A percentile compares a stretch with the other conserved stretches of the same genome.
phyloP scores from a whole-genome alignment of 2,888 invertebrate genomes.

The Liodrosophila aerea region DNA sequence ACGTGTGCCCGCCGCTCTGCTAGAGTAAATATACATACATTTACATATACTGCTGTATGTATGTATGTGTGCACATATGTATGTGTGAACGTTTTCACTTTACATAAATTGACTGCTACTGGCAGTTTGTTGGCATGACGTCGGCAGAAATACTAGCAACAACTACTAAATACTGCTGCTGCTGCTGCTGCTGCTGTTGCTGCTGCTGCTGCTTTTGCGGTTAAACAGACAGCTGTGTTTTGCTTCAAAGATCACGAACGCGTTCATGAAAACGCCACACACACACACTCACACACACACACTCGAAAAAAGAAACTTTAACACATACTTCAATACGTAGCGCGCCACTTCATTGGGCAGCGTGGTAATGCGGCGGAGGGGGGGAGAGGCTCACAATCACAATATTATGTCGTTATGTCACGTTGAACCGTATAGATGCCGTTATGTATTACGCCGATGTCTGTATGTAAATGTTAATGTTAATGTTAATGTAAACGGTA shows the following conservation, averaged over 20 bases:
- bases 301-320: conserved; percentile 43
- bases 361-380: not conserved
- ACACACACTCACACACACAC: conserved; percentile 21
- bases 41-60: not conserved
- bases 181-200: conserved; percentile 24
- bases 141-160: conserved; percentile 49
- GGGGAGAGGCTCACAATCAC: conserved; percentile 55
- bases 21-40: conserved; percentile 6
- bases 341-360: not conserved
- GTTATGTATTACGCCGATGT: conserved; percentile 52
- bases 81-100: conserved; percentile 59
- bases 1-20: conserved; percentile 2
- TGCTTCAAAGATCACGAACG: conserved; percentile 79
- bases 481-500: conserved; percentile 23
- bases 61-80: conserved; percentile 16
- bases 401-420: conserved; percentile 71
- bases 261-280: conserved; percentile 71
- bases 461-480: conserved; percentile 26
- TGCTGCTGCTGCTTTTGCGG: conserved; percentile 50
- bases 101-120: conserved; percentile 69
- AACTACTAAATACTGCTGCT: conserved; percentile 8
- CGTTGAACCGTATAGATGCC: conserved; percentile 57
- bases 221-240: conserved; percentile 73
- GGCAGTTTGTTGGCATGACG: conserved; percentile 71
- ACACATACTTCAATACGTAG: conserved; percentile 30